A percentile compares a stretch with the other conserved stretches of the same genome.
Evolutionary conservation across 2,797 vertebrate species (phyloP).

Genomic region (Acanthurus lineatus): DNA sequence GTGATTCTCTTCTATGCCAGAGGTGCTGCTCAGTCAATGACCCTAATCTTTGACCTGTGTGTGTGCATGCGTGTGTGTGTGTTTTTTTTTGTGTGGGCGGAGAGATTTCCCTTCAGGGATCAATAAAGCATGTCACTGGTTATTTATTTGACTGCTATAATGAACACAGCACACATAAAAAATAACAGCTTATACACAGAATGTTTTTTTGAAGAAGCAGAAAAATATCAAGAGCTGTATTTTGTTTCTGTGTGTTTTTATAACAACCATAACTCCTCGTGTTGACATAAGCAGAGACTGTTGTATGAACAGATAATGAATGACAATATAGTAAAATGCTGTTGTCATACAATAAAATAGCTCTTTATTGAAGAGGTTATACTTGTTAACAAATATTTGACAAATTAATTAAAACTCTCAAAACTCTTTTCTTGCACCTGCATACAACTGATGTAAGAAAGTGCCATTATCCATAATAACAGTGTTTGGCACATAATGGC

Average conservation of each 20-base stretch:
- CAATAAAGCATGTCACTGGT: background rate
- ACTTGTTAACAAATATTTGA: background rate
- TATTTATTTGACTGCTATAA: background rate
- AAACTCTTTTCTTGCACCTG: background rate
- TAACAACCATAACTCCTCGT: background rate
- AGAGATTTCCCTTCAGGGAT: background rate
- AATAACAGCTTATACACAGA: background rate
- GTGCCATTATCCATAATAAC: too few relatives aligned
- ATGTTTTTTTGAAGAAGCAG: background rate
- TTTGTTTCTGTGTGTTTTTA: background rate
- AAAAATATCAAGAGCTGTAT: background rate
- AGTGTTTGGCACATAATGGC: background rate
- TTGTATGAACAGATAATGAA: background rate
- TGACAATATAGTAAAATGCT: too few relatives aligned
- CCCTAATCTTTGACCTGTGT: conserved; percentile 1
- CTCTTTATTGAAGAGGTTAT: background rate
- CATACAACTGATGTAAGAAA: background rate
- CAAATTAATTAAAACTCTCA: background rate
- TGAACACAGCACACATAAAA: background rate
- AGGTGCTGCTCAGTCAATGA: background rate
- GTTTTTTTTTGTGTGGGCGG: background rate
- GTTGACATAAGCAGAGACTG: background rate
- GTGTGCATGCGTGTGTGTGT: background rate
- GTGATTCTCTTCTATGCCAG: background rate
- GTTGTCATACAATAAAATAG: background rate